A percentile compares a stretch with the other conserved stretches of the same genome.
phyloP scores from a whole-genome alignment of 2,113 vertebrate species.

The Rhinopomastus cyanomelas region DNA sequence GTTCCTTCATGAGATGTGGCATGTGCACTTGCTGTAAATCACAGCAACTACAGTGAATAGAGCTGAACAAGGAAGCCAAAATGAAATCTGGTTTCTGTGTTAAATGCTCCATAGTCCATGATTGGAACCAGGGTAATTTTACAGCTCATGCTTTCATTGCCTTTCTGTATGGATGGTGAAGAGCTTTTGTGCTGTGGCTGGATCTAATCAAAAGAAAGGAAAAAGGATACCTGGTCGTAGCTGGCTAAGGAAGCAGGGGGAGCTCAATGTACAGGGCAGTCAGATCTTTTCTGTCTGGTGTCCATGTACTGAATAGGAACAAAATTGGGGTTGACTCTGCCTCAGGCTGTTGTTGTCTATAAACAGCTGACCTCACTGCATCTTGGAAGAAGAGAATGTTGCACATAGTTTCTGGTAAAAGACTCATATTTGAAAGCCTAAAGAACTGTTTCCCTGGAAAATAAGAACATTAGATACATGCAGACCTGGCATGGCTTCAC shows the following conservation, averaged over 20 bases:
- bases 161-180: neutral
- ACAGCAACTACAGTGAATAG: neutral
- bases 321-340: neutral
- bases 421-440: neutral
- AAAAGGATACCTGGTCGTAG: neutral
- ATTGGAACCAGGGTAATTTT: neutral
- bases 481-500: constrained; percentile 49
- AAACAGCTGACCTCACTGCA: neutral
- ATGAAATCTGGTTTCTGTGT: neutral
- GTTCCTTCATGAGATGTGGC: neutral
- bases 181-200: neutral
- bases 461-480: neutral
- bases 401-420: constrained; percentile 30
- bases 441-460: constrained; percentile 30
- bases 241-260: neutral
- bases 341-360: neutral
- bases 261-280: neutral
- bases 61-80: neutral
- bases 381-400: neutral
- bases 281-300: neutral
- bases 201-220: neutral
- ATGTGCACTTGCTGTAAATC: neutral
- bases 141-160: neutral
- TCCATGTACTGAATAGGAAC: neutral
- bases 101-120: neutral